phyloP scores from a whole-genome alignment of 2,113 vertebrate species.

The Gila orcuttii region DNA sequence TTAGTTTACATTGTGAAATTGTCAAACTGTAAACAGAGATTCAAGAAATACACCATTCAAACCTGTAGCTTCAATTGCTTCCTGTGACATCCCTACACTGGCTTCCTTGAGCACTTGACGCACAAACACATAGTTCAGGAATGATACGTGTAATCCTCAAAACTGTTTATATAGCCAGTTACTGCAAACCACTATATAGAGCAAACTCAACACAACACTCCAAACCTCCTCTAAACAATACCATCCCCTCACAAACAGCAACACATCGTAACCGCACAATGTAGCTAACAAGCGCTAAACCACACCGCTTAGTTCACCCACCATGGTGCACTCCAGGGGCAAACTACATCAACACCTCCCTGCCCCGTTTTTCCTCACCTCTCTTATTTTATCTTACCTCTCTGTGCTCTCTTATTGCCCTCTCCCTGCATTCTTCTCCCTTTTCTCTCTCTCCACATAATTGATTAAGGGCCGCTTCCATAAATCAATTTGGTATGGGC shows the following conservation, averaged over 20 bases:
- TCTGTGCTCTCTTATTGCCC: conserved; percentile 47
- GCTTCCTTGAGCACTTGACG: conserved; percentile 1
- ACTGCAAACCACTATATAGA: conserved; percentile 20
- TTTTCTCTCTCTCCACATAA: conserved; percentile 84
- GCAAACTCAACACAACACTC: conserved; percentile 31
- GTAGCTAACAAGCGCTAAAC: conserved; percentile 36
- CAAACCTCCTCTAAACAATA: conserved; percentile 1
- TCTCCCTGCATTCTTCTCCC: conserved; percentile 59
- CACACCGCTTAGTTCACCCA: conserved; percentile 41
- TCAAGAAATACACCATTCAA: background rate
- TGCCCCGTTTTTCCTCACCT: conserved; percentile 45
- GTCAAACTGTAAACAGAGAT: background rate
- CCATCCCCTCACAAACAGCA: conserved; percentile 56
- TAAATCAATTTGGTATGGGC: conserved; percentile 99
- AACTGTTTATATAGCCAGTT: conserved; percentile 26
- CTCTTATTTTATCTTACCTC: conserved; percentile 41
- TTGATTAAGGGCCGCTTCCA: conserved; percentile 98
- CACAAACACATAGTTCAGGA: background rate
- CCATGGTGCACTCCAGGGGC: conserved; percentile 29
- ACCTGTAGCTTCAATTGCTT: conserved; percentile 33
- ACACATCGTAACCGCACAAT: conserved; percentile 48
- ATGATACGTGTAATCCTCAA: conserved; percentile 10
- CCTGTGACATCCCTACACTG: background rate
- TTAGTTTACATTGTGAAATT: conserved; percentile 2
- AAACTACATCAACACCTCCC: conserved; percentile 43